Evolutionary conservation across 2,113 vertebrate species (phyloP), one percentile per base, ranked within the genome.

Genomic region (Rhabdomys dilectus): DNA sequence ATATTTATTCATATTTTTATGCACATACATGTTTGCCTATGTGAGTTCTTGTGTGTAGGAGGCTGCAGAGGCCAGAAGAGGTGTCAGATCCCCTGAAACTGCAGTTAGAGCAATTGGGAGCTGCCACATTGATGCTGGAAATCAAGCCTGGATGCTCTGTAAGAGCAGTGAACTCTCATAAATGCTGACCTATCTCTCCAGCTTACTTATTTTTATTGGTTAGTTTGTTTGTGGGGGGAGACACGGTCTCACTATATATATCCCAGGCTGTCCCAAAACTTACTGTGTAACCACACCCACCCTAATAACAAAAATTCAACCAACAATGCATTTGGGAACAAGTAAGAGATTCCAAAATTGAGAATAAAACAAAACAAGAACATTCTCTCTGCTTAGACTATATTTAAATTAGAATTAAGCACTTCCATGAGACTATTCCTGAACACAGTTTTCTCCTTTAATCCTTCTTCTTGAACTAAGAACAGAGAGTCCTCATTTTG

Each of bases 381-480:
- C 70, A 51, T 76, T 34, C 64, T 77, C 66, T 89, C 13, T 82
- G 34, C 36, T 95, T 90, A 76, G 36, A 76, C 88, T 53, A 68
- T 87, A 76, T n/a, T 92, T 92, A 36, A 62, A 60, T 95, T 86
- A 89, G 77, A 92, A 96, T 91, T 48, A 80, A 92, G 39, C 66
- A 51, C 94, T n/a, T 93, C 39, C 70, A 17, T 92, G 45, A 82
- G 73, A 91, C 81, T 91, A 82, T 17, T 78, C 56, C 96, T 86
- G 60, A 94, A 45, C 80, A 60, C 60, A 86, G 15, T 86, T 95
- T 96, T 95, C 73, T 95, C 11, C 60, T 66, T 96, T 96, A 92
- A 90, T 96, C 53, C 70, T 96, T 88, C 70, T 92, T 68, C 29
- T 88, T 81, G 91, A 92, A 58, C 42, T 34, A 9, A 94, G 56